Base-by-base conservation (phyloP, 2,888 invertebrate genomes). In the Cheiracanthium punctorium region DNA sequence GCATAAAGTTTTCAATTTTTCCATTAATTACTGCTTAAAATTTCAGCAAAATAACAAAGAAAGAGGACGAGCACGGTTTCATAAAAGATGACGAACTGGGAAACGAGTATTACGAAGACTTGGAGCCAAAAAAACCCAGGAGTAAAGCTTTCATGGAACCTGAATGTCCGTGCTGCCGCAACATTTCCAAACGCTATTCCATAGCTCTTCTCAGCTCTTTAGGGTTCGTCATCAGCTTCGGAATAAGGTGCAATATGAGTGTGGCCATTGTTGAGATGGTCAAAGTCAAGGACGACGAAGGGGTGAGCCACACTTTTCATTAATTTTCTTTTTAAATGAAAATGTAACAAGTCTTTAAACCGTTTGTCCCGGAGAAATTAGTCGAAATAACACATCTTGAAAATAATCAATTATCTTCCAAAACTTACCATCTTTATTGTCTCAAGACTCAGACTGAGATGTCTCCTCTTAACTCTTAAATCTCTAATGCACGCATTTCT, bases 191-290 rank as follows among this genome's bases (percentile, higher is more conserved):
- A 91, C 94, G 97, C 89, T 97, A 95, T 92, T 97, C 97, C 8
- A 89, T 90, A 1, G 90, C 90, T 24, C 33, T 90, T 14, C 82
- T 90, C 12, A 88, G 89, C 41, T 89, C 89, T 1, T 72, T 90
- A 10, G 94, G 97, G 80, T 97, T 97, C 92, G 94, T 97, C 92
- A 97, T 97, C 91, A 97, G 97, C 92, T 97, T 98, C 91, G 99
- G 99, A 24, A 99, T 99, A 95, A 94, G 99, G 82, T 98, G 98
- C 92, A 99, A 99, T 93, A 97, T 99, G 96, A 97, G 98, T 79
- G 97, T 99, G 92, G 98, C 99, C 70, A 97, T 98, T 92, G 94
- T 97, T 82, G 95, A 96, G 91, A 94, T 94, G 94, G 93, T 92
- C 80, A 90, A 91, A 89, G 92, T 90, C 81, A 87, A 90, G 28